These are phyloP conservation scores for Laothoe populi DNA, from an alignment of 2,888 invertebrate genomes.

Conservation along the genomic window DNA sequence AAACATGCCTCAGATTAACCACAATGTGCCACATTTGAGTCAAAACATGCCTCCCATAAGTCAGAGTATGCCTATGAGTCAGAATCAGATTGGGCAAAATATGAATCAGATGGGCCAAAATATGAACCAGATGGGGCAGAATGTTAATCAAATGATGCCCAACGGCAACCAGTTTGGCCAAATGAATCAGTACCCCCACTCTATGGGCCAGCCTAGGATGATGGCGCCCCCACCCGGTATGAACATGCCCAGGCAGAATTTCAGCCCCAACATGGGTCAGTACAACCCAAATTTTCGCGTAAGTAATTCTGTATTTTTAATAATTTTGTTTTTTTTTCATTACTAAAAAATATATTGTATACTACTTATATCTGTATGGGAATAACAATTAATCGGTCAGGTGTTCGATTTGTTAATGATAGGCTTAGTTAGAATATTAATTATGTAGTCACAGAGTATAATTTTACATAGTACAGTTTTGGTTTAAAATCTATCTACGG, in stretches of 20 bases:
- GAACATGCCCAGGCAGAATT: slow-evolving; percentile 70
- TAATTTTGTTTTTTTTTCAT: no score
- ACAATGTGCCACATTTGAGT: slow-evolving; percentile 39
- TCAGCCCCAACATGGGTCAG: slow-evolving; percentile 66
- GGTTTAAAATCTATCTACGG: no score
- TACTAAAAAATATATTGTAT: no score
- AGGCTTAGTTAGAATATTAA: no score
- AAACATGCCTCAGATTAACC: slow-evolving; percentile 33
- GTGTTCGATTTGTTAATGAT: no score
- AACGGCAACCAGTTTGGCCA: slow-evolving; percentile 70
- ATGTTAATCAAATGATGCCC: slow-evolving; percentile 53
- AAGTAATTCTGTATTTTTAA: no score
- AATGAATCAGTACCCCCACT: slow-evolving; percentile 67
- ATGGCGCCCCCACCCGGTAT: slow-evolving; percentile 73
- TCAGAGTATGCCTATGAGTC: slow-evolving; percentile 39
- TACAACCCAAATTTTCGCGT: slow-evolving; percentile 76
- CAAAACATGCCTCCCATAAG: slow-evolving; percentile 33
- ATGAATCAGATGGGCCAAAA: slow-evolving; percentile 38
- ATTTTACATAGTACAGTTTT: no score
- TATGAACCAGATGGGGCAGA: slow-evolving; percentile 38
- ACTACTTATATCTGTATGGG: no score
- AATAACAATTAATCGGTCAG: no score
- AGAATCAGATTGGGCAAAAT: slow-evolving; percentile 36
- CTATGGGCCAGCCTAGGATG: slow-evolving; percentile 73
- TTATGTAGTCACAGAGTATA: no score